Conservation (phyloP, 2,797 vertebrate species). For the Poecilia velifera region DNA sequence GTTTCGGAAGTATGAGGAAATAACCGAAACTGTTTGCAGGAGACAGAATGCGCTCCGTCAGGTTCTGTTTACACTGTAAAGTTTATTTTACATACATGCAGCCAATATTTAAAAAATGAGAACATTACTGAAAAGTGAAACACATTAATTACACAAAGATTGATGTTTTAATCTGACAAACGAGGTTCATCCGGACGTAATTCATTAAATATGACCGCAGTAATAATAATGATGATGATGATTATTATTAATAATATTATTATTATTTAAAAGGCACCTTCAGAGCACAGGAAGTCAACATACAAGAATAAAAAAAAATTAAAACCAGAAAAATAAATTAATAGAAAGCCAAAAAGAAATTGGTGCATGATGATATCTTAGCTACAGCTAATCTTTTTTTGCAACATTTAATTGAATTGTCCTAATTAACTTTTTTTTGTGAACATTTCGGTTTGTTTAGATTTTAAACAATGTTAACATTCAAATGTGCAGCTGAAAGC, state of each 20-base stretch:
- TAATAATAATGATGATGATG: too few species aligned
- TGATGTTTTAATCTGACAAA: neutral
- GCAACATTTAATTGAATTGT: neutral
- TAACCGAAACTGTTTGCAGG: neutral
- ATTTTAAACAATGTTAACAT: neutral
- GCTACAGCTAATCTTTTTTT: neutral
- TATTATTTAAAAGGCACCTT: too few species aligned
- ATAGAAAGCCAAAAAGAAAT: neutral
- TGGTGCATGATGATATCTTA: too few species aligned
- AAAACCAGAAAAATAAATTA: neutral
- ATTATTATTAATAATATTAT: too few species aligned
- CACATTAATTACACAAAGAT: neutral
- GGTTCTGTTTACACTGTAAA: neutral
- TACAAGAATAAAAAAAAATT: neutral
- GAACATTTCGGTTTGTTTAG: too few species aligned
- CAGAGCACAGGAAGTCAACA: too few species aligned
- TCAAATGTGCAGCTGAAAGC: neutral
- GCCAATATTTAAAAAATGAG: neutral
- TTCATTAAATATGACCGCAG: neutral
- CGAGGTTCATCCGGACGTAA: neutral
- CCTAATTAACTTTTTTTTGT: neutral
- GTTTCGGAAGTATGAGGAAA: constrained; percentile 1
- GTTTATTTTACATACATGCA: neutral
- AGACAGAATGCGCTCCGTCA: neutral
- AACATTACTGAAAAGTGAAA: neutral